phyloP scores from a whole-genome alignment of 2,797 vertebrate genomes.

The Nyctibius grandis region DNA sequence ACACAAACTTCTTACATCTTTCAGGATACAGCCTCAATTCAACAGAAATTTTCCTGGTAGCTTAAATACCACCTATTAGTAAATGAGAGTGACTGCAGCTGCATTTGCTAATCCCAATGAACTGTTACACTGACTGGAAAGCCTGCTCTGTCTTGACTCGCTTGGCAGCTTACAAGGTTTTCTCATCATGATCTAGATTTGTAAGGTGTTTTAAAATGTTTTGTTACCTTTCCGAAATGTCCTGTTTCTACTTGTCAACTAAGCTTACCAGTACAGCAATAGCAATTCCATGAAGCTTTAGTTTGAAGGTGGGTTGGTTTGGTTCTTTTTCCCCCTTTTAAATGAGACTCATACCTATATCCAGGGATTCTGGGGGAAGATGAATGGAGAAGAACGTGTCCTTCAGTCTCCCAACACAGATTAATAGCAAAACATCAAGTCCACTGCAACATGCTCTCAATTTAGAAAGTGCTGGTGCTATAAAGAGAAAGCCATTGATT shows the following conservation, averaged over 20 bases:
- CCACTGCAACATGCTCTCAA: slow-evolving; percentile 41
- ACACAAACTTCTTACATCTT: background rate
- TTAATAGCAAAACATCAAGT: slow-evolving; percentile 52
- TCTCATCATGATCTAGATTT: background rate
- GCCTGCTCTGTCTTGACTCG: background rate
- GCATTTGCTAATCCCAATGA: background rate
- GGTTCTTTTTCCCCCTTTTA: background rate
- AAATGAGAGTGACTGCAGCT: background rate
- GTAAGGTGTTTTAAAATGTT: background rate
- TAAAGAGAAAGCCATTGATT: slow-evolving; percentile 57
- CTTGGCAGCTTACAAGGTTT: background rate
- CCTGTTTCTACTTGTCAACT: background rate
- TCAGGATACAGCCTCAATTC: background rate
- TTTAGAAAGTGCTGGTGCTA: slow-evolving; percentile 58
- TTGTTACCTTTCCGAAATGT: background rate
- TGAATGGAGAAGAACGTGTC: slow-evolving; percentile 26
- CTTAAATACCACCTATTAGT: background rate
- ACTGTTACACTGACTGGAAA: background rate
- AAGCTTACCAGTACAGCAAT: slow-evolving; percentile 11
- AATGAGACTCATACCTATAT: slow-evolving; percentile 22
- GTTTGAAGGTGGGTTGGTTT: background rate
- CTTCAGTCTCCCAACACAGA: slow-evolving; percentile 39
- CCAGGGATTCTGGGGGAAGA: slow-evolving; percentile 29
- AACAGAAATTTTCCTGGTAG: background rate
- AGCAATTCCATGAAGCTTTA: background rate